phyloP scores from a whole-genome alignment of 2,888 invertebrate genomes.

The Dione vanillae region DNA sequence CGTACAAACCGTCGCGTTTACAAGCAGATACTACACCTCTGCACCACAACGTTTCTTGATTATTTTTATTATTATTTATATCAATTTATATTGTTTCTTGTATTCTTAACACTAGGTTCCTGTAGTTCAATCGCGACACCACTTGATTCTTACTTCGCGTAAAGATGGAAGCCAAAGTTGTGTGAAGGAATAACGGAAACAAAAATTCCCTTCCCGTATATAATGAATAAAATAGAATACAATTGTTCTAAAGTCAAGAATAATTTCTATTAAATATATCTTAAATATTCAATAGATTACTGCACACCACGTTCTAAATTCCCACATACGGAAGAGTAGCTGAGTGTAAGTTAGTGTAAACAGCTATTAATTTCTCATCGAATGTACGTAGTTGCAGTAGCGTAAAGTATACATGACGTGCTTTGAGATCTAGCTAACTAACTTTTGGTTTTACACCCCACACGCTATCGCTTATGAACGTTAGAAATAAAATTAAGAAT shows the following conservation, averaged over 20 bases:
- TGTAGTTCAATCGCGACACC: too few relatives aligned
- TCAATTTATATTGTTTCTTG: too few relatives aligned
- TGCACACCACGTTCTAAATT: neutral
- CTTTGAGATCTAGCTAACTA: conserved; percentile 21
- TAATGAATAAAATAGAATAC: too few relatives aligned
- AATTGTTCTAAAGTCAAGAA: neutral
- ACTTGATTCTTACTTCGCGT: too few relatives aligned
- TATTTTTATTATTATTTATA: too few relatives aligned
- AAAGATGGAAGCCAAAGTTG: too few relatives aligned
- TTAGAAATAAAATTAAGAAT: neutral
- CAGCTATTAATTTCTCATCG: conserved; percentile 60
- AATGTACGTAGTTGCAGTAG: conserved; percentile 43
- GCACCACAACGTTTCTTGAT: too few relatives aligned
- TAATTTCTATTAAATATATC: neutral
- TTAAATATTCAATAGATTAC: neutral
- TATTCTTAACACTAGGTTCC: too few relatives aligned
- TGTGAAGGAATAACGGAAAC: too few relatives aligned
- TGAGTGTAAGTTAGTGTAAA: conserved; percentile 47
- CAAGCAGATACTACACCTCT: too few relatives aligned
- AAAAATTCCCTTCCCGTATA: too few relatives aligned
- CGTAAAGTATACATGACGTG: conserved; percentile 46
- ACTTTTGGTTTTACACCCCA: conserved; percentile 15
- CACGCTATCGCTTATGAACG: neutral
- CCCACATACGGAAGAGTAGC: conserved; percentile 4
- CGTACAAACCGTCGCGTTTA: too few relatives aligned